These are phyloP conservation scores for Chionomys nivalis DNA, from an alignment of 2,113 vertebrate genomes.

Conservation along the genomic window DNA sequence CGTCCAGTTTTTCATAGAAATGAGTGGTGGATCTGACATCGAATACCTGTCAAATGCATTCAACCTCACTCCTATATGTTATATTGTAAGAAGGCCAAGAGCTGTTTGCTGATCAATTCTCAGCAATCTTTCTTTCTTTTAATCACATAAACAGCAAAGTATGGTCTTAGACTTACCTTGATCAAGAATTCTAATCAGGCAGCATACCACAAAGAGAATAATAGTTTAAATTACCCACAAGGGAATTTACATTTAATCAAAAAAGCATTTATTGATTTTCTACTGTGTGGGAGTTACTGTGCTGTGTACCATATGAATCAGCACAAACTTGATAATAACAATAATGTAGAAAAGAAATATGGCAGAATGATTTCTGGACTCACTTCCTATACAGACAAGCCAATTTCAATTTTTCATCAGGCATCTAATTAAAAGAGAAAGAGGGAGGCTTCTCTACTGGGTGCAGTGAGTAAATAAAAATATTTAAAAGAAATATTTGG, in stretches of 20 bases:
- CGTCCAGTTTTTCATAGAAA: not conserved
- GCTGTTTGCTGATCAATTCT: not conserved
- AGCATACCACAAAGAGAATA: not conserved
- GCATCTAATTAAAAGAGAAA: slow-evolving; percentile 29
- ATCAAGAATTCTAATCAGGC: slow-evolving; percentile 42
- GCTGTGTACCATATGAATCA: slow-evolving; percentile 57
- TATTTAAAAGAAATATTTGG: not conserved
- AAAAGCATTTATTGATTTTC: slow-evolving; percentile 63
- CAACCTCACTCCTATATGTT: not conserved
- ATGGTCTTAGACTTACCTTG: not conserved
- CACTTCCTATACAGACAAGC: slow-evolving; percentile 4
- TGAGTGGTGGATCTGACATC: not conserved
- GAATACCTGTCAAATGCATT: not conserved
- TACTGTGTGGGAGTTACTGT: slow-evolving; percentile 32
- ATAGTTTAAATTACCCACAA: slow-evolving; percentile 42
- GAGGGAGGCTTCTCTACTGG: not conserved
- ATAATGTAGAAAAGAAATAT: slow-evolving; percentile 68
- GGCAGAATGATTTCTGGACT: not conserved
- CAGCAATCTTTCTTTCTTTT: not conserved
- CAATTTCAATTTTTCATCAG: slow-evolving; percentile 56
- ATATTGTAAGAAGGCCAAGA: not conserved
- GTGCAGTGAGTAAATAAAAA: not conserved
- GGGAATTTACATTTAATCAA: slow-evolving; percentile 59
- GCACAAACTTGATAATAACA: slow-evolving; percentile 55
- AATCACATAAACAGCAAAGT: not conserved